These are phyloP conservation scores for Halichoeres trimaculatus DNA, from an alignment of 2,113 vertebrate genomes.

Conservation along the genomic window DNA sequence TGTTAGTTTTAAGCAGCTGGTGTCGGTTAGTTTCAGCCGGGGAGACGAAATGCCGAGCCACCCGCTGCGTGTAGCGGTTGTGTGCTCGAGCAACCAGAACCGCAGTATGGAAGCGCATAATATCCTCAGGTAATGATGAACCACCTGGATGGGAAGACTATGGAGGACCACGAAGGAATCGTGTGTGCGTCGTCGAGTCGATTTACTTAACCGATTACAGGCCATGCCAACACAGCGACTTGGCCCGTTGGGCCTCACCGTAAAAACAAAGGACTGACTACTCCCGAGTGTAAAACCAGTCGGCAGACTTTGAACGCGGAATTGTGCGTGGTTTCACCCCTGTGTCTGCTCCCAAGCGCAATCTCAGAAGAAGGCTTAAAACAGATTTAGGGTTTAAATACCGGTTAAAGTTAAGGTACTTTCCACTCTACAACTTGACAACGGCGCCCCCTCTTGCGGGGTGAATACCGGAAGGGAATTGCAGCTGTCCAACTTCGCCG, in stretches of 20 bases:
- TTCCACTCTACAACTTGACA: conserved; percentile 24
- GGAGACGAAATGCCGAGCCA: conserved; percentile 87
- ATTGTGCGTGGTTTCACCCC: neutral
- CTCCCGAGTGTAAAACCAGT: neutral
- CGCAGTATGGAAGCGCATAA: conserved; percentile 99
- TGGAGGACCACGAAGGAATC: conserved; percentile 15
- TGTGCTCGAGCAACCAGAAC: conserved; percentile 99
- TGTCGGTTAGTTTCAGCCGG: conserved; percentile 60
- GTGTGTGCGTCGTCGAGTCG: conserved; percentile 1
- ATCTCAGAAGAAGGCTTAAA: neutral
- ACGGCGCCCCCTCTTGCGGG: conserved; percentile 58
- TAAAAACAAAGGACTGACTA: conserved; percentile 68
- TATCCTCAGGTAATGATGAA: conserved; percentile 94
- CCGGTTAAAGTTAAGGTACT: neutral
- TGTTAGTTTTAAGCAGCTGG: conserved; percentile 13
- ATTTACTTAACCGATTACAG: conserved; percentile 11
- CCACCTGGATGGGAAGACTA: conserved; percentile 31
- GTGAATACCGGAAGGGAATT: conserved; percentile 43
- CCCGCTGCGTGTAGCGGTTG: conserved; percentile 93
- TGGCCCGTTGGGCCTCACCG: conserved; percentile 54
- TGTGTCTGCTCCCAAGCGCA: neutral
- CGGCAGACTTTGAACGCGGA: neutral
- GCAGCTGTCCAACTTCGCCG: conserved; percentile 19
- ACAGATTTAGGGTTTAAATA: conserved; percentile 1
- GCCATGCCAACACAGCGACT: conserved; percentile 17